Conservation (phyloP, 2,888 invertebrate species). For the Dynastes tityus region DNA sequence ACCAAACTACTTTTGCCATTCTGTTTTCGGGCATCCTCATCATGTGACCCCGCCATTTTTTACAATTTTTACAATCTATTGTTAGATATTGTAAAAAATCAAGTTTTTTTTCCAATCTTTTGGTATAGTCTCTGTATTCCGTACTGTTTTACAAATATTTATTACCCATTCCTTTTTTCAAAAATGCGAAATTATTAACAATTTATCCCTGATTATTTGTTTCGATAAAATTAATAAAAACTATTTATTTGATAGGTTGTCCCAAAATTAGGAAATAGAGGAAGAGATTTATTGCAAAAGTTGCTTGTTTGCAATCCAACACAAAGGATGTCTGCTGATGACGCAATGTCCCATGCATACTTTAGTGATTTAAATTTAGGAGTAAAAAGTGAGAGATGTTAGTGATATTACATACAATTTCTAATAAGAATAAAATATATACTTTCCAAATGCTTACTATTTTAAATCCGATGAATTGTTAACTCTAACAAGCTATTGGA, state of each 20-base stretch:
- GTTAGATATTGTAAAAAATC: too few species aligned
- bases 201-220: not conserved
- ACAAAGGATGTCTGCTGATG: slow-evolving; percentile 94
- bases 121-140: too few species aligned
- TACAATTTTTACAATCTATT: too few species aligned
- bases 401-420: slow-evolving; percentile 54
- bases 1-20: too few species aligned
- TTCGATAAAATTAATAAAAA: not conserved
- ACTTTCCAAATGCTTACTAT: not conserved
- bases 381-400: slow-evolving; percentile 79
- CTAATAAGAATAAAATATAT: not conserved
- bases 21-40: too few species aligned
- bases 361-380: slow-evolving; percentile 87
- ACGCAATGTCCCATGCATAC: slow-evolving; percentile 96
- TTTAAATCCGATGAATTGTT: not conserved
- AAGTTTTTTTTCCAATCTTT: too few species aligned
- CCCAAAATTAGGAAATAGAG: slow-evolving; percentile 93
- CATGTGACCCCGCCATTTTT: too few species aligned
- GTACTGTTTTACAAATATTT: too few species aligned
- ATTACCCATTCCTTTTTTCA: too few species aligned
- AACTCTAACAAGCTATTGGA: not conserved
- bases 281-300: slow-evolving; percentile 93
- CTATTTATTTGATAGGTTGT: slow-evolving; percentile 75
- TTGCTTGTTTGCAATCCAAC: slow-evolving; percentile 96
- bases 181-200: too few species aligned